Evolutionary conservation across 1,140 invertebrate genomes (phyloP).

Genomic region (Rhagoletis zephyria): DNA sequence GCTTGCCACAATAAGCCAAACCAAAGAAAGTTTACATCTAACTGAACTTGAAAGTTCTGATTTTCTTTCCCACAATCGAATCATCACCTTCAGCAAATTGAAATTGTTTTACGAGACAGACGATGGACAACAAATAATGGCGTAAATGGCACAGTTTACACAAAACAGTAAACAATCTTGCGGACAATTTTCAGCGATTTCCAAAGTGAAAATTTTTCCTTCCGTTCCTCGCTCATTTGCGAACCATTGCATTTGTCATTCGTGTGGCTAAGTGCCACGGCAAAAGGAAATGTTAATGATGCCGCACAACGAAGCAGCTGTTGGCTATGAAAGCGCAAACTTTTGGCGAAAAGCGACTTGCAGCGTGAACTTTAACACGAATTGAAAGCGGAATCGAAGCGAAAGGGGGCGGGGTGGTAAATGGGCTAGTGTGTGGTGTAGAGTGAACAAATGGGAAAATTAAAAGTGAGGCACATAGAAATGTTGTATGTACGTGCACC

Average conservation of each 20-base stretch:
- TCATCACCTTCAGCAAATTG: background rate
- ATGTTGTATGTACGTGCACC: no score
- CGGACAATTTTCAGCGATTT: constrained; percentile 13
- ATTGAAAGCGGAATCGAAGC: background rate
- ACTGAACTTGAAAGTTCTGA: background rate
- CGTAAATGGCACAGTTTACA: background rate
- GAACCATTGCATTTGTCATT: background rate
- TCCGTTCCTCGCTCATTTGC: background rate
- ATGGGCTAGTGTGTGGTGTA: background rate
- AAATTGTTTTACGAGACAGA: constrained; percentile 27
- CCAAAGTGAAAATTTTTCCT: constrained; percentile 13
- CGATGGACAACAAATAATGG: background rate
- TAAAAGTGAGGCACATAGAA: background rate
- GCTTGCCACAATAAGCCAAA: no score
- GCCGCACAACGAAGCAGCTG: background rate
- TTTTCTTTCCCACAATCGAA: constrained; percentile 17
- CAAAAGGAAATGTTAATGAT: background rate
- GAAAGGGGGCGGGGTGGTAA: background rate
- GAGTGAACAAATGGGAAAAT: background rate
- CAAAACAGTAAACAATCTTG: constrained; percentile 29
- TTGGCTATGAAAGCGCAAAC: constrained; percentile 12
- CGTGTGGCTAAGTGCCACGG: background rate
- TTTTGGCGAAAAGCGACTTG: constrained; percentile 1
- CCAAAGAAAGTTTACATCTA: background rate
- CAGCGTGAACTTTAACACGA: constrained; percentile 2